Evolutionary conservation across 2,797 vertebrate genomes (phyloP), one percentile per base, ranked within the genome.

Genomic region (Hydrolagus colliei): DNA sequence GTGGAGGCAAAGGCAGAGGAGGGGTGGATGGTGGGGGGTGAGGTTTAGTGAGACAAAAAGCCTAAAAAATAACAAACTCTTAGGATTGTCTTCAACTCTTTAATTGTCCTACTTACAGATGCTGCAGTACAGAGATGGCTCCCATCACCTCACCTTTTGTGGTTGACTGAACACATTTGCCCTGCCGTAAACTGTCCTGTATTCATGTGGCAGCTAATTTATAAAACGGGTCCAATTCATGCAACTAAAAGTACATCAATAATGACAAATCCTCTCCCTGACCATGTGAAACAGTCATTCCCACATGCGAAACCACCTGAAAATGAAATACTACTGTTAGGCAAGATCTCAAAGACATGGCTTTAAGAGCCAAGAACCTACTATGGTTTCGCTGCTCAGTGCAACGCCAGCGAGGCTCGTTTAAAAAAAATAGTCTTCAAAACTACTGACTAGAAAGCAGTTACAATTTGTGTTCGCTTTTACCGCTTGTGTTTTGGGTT

Each of bases 271-370:
- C 63, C 79, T 68, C 79, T 84, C 79, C 27, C 79, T 84, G 79
- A 84, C 67, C 18, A 68, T 84, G 71, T 84, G 79, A 16, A 84
- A 82, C n/a, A 71, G 79, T 84, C 79, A 84, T 18, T 68, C 79
- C 79, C 79, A 84, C 65, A 63, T 84, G 79, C 27, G 63, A 84
- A 84, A 84, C 79, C 79, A 84, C 79, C 79, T 84, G 79, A 10
- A 84, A 84, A 68, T 63, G 71, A 84, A 84, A 84, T 84, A 84
- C n/a, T 84, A 68, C 65, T 20, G 32, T 84, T 84, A 84, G 79
- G 63, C 65, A 84, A 67, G 65, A 18, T 84, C n/a, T n/a, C 32
- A 84, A 71, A 84, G 22, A 84, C 41, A 52, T 27, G 6, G 41
- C 41, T 52, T 52, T 52, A 52, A 52, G 41, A 52, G 41, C 6